Conservation (phyloP, 2,113 vertebrate species). For the Carettochelys insculpta region DNA sequence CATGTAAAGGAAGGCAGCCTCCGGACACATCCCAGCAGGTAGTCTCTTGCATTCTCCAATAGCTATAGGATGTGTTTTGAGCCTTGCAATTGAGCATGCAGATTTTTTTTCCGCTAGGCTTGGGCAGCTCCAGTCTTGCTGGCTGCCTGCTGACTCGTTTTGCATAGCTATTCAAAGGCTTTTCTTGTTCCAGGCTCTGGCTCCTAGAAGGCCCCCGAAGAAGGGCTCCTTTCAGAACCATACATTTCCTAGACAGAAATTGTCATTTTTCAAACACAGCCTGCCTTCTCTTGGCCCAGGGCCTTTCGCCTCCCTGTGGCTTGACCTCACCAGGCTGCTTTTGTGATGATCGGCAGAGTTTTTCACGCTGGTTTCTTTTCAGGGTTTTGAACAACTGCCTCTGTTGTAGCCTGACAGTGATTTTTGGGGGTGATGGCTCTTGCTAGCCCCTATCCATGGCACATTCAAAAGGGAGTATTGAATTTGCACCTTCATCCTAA, state of each 20-base stretch:
- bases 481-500: neutral
- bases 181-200: neutral
- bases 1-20: neutral
- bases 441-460: neutral
- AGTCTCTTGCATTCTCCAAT: neutral
- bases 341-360: neutral
- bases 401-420: neutral
- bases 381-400: neutral
- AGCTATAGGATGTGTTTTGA: neutral
- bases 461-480: neutral
- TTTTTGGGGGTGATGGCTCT: neutral
- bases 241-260: neutral
- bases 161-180: neutral
- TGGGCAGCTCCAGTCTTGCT: neutral
- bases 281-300: neutral
- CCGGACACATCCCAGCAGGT: neutral
- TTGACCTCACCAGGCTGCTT: neutral
- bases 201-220: neutral
- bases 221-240: neutral
- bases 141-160: neutral
- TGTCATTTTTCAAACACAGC: neutral
- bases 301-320: neutral
- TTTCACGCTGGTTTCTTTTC: neutral
- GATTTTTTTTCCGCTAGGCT: neutral
- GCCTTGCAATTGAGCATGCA: neutral